Evolutionary conservation across 2,888 invertebrate species (phyloP), one percentile per base, ranked within the genome.

Genomic region (Chydorus sphaericus): DNA sequence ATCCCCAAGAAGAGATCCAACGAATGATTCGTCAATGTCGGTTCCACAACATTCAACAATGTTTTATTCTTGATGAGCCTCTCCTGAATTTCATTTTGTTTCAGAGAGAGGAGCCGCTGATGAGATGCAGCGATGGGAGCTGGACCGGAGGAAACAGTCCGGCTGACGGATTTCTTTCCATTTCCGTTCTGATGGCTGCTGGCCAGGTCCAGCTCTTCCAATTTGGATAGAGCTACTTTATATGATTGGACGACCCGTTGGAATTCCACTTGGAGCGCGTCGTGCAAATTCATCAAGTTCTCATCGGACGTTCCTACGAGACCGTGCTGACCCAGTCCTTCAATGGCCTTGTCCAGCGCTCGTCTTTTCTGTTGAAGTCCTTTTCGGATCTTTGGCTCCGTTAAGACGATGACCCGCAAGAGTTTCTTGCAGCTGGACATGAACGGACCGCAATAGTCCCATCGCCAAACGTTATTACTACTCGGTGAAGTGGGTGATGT

Each of bases 51-150:
- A 63, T 75, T 91, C 59, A 90, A 74, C 36, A 92, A 73, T 0
- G 88, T 85, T 71, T 91, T 90, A 72, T 93, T 92, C 72, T 91
- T 90, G 65, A 92, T 91, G 55, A 93, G 75, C 1, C 92, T 74
- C 62, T 89, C 82, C 68, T 92, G 91, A 52, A 93, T 88, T 67
- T 92, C 91, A 8, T 81, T 78, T 65, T 87, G 84, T 53, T 81
- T 82, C 57, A 91, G 76, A 52, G 88, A 85, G 60, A 93, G 73
- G 49, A 91, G 80, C 26, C 92, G 76, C 70, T 92, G 92, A 73
- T 93, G 92, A 39, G 89, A 89, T 1, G 89, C 85, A 36, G 84
- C 81, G 0, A 86, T 85, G 23, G 88, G 88, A 59, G 84, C 83
- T 62, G 71, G 69, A 1, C 71, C 70, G 58, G 80, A 81, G 20